Percentiles rank a stretch among this genome's conserved stretches.
These are phyloP conservation scores for Chloropsis hardwickii DNA, from an alignment of 2,113 vertebrate genomes.

Conservation along the genomic window DNA sequence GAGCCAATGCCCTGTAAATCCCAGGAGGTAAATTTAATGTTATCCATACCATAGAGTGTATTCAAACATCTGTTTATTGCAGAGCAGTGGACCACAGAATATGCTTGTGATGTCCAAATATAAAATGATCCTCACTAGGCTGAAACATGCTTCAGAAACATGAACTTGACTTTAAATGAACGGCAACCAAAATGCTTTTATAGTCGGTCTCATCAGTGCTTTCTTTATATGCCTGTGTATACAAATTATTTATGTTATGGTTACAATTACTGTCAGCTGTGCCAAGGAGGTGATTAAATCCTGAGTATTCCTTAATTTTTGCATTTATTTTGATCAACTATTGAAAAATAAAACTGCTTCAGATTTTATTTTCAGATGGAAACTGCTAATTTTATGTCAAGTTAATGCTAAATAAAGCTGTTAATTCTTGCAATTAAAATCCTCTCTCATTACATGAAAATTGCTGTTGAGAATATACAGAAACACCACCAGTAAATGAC, in stretches of 20 bases:
- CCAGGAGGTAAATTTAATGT: conserved; percentile 25
- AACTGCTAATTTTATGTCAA: background rate
- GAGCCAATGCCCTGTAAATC: conserved; percentile 59
- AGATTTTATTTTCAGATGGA: background rate
- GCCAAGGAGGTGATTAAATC: background rate
- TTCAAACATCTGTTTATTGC: conserved; percentile 66
- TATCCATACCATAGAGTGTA: conserved; percentile 6
- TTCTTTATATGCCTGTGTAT: background rate
- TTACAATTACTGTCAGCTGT: background rate
- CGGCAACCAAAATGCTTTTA: conserved; percentile 22
- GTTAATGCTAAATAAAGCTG: background rate
- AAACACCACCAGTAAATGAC: background rate
- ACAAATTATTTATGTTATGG: conserved; percentile 23
- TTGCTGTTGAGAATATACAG: background rate
- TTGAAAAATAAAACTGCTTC: background rate
- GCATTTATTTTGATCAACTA: conserved; percentile 4
- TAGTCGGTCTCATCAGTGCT: background rate
- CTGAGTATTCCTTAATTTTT: conserved; percentile 2
- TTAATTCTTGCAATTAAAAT: conserved; percentile 6
- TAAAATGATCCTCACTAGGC: background rate
- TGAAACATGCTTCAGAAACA: background rate
- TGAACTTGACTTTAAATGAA: conserved; percentile 24
- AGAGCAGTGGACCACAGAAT: conserved; percentile 41
- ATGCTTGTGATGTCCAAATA: conserved; percentile 39
- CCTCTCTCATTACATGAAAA: background rate